Evolutionary conservation across 2,888 invertebrate species (phyloP).

Genomic region (Andrena hattorfiana): DNA sequence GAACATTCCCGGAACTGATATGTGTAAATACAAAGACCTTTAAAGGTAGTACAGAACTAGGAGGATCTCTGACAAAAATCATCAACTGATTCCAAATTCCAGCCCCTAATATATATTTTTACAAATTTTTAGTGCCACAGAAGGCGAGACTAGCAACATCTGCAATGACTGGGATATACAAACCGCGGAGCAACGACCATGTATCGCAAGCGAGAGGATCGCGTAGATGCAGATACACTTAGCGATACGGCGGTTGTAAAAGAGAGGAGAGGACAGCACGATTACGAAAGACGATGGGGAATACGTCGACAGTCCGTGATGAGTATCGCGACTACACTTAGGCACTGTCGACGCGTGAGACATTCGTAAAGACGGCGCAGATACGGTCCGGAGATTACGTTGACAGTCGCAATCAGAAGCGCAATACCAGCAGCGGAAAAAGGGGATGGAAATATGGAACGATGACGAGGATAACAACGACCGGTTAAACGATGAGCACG

Average conservation of each 20-base stretch:
- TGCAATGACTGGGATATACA: no score
- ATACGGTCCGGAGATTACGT: conserved; percentile 2
- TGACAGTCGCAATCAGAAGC: conserved; percentile 8
- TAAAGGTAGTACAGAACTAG: no score
- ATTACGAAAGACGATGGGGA: conserved; percentile 10
- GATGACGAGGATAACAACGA: conserved; percentile 19
- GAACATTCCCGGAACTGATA: no score
- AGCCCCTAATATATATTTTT: no score
- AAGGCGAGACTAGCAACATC: no score
- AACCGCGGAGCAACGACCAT: no score
- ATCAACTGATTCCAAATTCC: no score
- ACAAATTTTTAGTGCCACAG: no score
- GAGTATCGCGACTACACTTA: conserved; percentile 4
- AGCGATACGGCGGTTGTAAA: not conserved
- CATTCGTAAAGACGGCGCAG: conserved; percentile 3
- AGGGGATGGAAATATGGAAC: conserved; percentile 7
- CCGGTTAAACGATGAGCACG: conserved; percentile 1
- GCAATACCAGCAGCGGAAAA: not conserved
- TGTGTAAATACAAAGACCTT: no score
- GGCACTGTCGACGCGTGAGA: conserved; percentile 3
- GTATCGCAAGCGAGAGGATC: no score
- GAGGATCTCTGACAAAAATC: no score
- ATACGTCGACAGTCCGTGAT: not conserved
- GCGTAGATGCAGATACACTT: not conserved
- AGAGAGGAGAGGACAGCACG: not conserved